Conservation (phyloP, 2,888 invertebrate genomes). For the Calameuta pallipes region DNA sequence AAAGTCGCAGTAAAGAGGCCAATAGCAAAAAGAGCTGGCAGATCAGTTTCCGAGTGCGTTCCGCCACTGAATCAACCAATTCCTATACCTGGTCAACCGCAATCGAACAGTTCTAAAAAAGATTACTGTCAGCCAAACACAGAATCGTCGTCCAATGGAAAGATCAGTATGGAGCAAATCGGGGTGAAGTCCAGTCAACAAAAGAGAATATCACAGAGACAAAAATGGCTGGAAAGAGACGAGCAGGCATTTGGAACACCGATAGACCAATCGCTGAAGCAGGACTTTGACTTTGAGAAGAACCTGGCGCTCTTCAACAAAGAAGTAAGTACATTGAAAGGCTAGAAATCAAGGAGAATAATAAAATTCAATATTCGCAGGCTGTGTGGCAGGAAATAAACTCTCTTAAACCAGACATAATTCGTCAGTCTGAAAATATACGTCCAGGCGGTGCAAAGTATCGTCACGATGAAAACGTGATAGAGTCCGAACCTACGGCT, state of each 20-base stretch:
- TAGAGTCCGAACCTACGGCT: slow-evolving; percentile 74
- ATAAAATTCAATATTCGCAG: slow-evolving; percentile 55
- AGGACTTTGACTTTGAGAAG: slow-evolving; percentile 95
- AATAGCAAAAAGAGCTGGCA: slow-evolving; percentile 68
- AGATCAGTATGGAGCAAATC: slow-evolving; percentile 23
- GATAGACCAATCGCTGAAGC: slow-evolving; percentile 73
- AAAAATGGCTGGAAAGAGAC: slow-evolving; percentile 70
- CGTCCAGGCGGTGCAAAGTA: slow-evolving; percentile 67
- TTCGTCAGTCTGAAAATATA: slow-evolving; percentile 68
- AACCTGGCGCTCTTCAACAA: slow-evolving; percentile 93
- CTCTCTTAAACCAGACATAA: slow-evolving; percentile 73
- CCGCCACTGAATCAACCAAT: slow-evolving; percentile 44
- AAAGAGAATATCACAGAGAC: slow-evolving; percentile 56
- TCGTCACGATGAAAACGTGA: slow-evolving; percentile 88
- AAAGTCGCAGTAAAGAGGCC: slow-evolving; percentile 70
- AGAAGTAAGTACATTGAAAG: slow-evolving; percentile 57
- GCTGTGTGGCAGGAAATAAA: slow-evolving; percentile 83
- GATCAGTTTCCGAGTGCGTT: slow-evolving; percentile 65
- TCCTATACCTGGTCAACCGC: slow-evolving; percentile 32
- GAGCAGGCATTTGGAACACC: slow-evolving; percentile 84
- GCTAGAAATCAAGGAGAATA: background rate
- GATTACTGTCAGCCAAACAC: background rate
- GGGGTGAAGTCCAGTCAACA: background rate
- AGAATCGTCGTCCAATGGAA: slow-evolving; percentile 55
- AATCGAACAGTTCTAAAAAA: slow-evolving; percentile 8